A percentile compares a stretch with the other conserved stretches of the same genome.
phyloP scores from a whole-genome alignment of 2,888 invertebrate species.

The Dioctria rufipes region DNA sequence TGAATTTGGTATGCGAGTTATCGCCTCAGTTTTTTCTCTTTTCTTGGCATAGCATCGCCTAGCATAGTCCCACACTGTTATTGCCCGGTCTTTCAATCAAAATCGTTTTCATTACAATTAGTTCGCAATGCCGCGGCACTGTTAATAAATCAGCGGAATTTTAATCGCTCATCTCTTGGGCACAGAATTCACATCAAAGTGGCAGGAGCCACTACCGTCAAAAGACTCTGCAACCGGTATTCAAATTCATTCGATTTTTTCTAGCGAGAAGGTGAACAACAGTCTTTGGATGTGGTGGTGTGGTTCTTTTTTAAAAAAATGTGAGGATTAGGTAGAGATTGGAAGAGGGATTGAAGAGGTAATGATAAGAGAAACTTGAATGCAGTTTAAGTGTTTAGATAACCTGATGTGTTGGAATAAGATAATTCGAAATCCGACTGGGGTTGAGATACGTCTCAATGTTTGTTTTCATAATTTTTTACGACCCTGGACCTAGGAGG shows the following conservation, averaged over 20 bases:
- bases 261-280: not conserved
- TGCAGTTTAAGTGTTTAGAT: no score
- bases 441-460: no score
- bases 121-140: constrained; percentile 9
- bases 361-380: no score
- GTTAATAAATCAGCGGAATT: constrained; percentile 35
- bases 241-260: constrained; percentile 38
- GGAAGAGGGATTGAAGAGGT: no score
- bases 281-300: not conserved
- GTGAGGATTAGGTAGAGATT: no score
- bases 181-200: not conserved
- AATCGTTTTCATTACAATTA: not conserved
- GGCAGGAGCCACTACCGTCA: not conserved
- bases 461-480: no score
- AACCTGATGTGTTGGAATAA: no score
- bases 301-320: no score
- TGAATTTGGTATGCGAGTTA: not conserved
- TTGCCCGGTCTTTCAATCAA: constrained; percentile 2
- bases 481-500: no score
- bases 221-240: not conserved
- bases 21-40: not conserved
- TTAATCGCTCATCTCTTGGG: constrained; percentile 24
- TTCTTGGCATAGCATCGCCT: not conserved
- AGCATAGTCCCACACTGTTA: no score
- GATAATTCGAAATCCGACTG: no score